Conservation (phyloP, 2,888 invertebrate species). For the Calameuta pallipes region DNA sequence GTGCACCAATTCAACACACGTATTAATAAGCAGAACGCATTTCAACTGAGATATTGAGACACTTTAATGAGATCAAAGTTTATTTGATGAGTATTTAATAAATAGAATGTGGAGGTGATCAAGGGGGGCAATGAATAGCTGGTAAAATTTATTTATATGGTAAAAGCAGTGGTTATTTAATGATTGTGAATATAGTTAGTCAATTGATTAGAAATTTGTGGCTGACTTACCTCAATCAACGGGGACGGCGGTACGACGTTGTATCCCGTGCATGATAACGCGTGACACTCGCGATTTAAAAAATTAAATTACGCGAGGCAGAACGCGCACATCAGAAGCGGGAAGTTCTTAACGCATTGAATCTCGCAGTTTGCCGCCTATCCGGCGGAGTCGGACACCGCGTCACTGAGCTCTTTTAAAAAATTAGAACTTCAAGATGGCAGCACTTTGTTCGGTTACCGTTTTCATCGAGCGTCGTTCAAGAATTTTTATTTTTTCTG, state of each 20-base stretch:
- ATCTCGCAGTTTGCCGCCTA: slow-evolving; percentile 42
- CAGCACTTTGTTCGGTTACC: slow-evolving; percentile 23
- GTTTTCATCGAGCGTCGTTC: not conserved
- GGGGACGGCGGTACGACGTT: not conserved
- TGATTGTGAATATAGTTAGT: not conserved
- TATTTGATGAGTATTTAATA: not conserved
- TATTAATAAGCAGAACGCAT: not conserved
- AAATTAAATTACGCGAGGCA: not conserved
- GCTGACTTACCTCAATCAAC: not conserved
- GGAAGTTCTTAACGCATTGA: slow-evolving; percentile 16
- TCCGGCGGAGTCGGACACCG: slow-evolving; percentile 36
- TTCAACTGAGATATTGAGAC: not conserved
- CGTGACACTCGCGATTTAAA: not conserved
- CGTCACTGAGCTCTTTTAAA: slow-evolving; percentile 24
- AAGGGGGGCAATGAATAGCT: not conserved
- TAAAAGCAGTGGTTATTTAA: not conserved
- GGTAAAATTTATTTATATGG: not conserved
- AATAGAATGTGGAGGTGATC: not conserved
- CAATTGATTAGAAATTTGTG: not conserved
- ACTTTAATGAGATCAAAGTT: not conserved
- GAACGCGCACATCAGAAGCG: not conserved
- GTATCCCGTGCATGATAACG: slow-evolving; percentile 1
- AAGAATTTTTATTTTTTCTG: not conserved
- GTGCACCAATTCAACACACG: not conserved
- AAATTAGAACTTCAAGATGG: slow-evolving; percentile 30